phyloP scores from a whole-genome alignment of 2,888 invertebrate genomes.

The Trachelus tabidus region DNA sequence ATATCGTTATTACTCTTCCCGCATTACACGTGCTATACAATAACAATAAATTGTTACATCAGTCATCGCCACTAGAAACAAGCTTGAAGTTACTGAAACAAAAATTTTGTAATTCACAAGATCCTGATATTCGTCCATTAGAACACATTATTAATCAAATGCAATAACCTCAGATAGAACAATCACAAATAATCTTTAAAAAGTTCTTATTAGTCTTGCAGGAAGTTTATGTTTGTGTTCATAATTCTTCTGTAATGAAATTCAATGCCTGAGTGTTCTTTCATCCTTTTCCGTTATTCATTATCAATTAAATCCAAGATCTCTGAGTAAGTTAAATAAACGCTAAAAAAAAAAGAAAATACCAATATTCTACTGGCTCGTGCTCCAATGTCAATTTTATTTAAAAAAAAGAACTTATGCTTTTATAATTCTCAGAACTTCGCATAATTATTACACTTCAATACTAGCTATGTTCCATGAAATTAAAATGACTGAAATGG shows the following conservation, averaged over 20 bases:
- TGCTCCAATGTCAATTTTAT: neutral
- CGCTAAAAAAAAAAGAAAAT: neutral
- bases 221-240: neutral
- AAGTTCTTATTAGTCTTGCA: neutral
- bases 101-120: conserved; percentile 14
- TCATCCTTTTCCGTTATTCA: neutral
- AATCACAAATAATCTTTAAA: neutral
- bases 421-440: neutral
- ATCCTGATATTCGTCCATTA: neutral
- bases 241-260: neutral
- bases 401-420: neutral
- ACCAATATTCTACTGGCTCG: neutral
- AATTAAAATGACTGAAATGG: neutral
- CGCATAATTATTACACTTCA: neutral
- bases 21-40: conserved; percentile 42
- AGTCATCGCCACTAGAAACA: conserved; percentile 10
- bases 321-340: neutral
- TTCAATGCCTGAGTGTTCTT: neutral
- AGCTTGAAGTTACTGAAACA: neutral
- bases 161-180: neutral
- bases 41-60: conserved; percentile 23
- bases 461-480: neutral
- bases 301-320: neutral
- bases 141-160: neutral
- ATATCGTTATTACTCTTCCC: conserved; percentile 40